Conservation (phyloP, 2,113 vertebrate genomes). For the Ptilonorhynchus violaceus region DNA sequence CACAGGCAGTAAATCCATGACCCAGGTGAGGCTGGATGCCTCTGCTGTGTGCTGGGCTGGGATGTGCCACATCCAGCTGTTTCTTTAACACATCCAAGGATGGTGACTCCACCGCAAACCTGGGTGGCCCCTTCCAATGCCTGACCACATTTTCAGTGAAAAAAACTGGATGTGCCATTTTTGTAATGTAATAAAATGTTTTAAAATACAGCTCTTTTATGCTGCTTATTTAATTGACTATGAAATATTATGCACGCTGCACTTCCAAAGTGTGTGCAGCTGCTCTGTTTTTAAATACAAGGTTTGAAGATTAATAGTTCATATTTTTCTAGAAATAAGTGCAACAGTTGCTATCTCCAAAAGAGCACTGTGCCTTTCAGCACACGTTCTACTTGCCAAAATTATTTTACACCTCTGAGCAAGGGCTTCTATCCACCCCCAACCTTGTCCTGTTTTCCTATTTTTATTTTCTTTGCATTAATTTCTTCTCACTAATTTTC, state of each 20-base stretch:
- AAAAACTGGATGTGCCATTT: neutral
- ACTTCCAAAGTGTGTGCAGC: neutral
- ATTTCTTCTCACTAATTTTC: neutral
- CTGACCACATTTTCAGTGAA: neutral
- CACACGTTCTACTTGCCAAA: neutral
- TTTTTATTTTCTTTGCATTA: neutral
- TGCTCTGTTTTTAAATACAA: neutral
- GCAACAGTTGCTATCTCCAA: neutral
- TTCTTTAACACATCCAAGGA: neutral
- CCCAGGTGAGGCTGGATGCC: neutral
- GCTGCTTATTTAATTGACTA: neutral
- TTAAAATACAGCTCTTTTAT: neutral
- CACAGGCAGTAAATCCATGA: neutral
- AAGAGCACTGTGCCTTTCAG: neutral
- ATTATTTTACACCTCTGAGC: neutral
- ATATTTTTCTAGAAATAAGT: neutral
- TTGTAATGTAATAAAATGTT: neutral
- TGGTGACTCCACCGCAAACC: neutral
- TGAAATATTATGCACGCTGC: neutral
- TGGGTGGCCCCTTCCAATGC: neutral
- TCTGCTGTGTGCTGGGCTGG: neutral
- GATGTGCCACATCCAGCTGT: neutral
- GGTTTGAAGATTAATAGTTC: neutral
- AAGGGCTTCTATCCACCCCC: neutral
- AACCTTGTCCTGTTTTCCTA: neutral